phyloP scores from a whole-genome alignment of 2,113 vertebrate genomes.

The Vulpes lagopus region DNA sequence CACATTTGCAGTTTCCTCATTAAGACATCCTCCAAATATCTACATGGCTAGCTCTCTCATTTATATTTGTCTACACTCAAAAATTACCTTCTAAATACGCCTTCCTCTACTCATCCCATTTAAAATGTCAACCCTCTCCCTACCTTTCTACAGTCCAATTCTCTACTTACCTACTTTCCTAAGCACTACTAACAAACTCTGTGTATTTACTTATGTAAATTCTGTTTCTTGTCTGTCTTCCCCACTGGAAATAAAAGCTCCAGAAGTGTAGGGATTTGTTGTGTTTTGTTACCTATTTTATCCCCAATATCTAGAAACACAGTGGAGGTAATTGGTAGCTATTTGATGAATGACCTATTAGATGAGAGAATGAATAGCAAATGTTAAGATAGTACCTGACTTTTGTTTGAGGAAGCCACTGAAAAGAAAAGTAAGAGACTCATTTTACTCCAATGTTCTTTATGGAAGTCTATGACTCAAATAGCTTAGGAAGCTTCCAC shows the following conservation, averaged over 20 bases:
- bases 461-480: background rate
- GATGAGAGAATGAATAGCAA: background rate
- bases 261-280: background rate
- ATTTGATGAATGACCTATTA: background rate
- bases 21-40: background rate
- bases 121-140: background rate
- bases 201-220: background rate
- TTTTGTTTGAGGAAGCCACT: background rate
- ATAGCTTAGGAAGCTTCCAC: background rate
- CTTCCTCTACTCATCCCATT: background rate
- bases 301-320: background rate
- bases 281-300: background rate
- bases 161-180: background rate
- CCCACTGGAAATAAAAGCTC: background rate
- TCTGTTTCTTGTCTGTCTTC: background rate
- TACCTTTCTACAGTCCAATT: background rate
- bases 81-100: background rate
- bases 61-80: background rate
- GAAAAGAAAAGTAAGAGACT: background rate
- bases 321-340: background rate
- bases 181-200: background rate
- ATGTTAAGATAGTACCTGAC: background rate
- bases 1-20: background rate
- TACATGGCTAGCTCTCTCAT: background rate
- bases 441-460: background rate